Percentiles rank a stretch among this genome's conserved stretches.
Conservation (phyloP, 2,888 invertebrate species). For the Thelaira solivaga region DNA sequence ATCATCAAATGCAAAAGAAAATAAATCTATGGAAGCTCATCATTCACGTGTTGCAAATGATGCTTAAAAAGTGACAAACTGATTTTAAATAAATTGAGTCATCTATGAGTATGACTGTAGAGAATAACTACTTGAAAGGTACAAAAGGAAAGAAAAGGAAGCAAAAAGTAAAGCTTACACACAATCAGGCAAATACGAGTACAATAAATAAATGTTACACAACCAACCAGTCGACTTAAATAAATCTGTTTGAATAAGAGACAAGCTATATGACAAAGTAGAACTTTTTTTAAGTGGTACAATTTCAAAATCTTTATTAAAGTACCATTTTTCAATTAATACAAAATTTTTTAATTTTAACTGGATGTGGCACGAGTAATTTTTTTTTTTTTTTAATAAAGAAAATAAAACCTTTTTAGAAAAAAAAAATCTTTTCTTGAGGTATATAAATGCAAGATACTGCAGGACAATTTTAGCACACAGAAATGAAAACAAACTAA, state of each 20-base stretch:
- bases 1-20: neutral
- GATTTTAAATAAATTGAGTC: conserved; percentile 66
- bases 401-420: too few relatives aligned
- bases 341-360: too few relatives aligned
- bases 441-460: too few relatives aligned
- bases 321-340: too few relatives aligned
- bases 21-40: conserved; percentile 54
- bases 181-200: neutral
- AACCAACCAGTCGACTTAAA: conserved; percentile 26
- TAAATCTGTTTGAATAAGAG: conserved; percentile 37
- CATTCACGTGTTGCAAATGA: conserved; percentile 63
- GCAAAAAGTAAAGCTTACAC: neutral
- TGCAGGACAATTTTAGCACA: too few relatives aligned
- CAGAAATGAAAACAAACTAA: too few relatives aligned
- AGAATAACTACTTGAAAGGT: conserved; percentile 8
- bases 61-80: conserved; percentile 65
- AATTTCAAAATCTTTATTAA: too few relatives aligned
- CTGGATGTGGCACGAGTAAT: too few relatives aligned
- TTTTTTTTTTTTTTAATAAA: too few relatives aligned
- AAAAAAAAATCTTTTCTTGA: too few relatives aligned
- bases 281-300: too few relatives aligned
- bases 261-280: too few relatives aligned
- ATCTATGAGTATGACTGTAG: conserved; percentile 47
- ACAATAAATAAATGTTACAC: neutral
- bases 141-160: neutral